Evolutionary conservation across 1,140 invertebrate species (phyloP).

Genomic region (Eubasilissa regina): DNA sequence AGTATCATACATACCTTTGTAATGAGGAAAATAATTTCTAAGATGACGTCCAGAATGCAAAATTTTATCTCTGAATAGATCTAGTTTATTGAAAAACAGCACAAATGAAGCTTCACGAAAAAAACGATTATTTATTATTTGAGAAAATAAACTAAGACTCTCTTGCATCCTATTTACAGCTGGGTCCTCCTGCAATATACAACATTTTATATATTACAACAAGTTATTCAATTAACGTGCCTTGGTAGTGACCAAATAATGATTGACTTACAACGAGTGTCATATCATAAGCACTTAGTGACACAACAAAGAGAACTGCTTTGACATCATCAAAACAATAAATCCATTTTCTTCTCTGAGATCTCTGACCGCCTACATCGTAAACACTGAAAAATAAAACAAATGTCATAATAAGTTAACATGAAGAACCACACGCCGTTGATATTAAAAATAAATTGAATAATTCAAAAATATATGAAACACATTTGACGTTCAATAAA

Average conservation of each 20-base stretch:
- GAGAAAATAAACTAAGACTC: conserved; percentile 76
- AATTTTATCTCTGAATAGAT: conserved; percentile 80
- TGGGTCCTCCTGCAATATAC: conserved; percentile 73
- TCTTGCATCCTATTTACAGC: conserved; percentile 78
- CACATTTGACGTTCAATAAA: too few relatives aligned
- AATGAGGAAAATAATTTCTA: conserved; percentile 75
- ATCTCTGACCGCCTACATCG: conserved; percentile 81
- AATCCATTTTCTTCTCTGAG: conserved; percentile 84
- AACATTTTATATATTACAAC: not conserved
- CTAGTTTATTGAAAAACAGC: conserved; percentile 82
- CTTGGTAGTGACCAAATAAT: not conserved
- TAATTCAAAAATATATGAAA: too few relatives aligned
- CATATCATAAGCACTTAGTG: conserved; percentile 80
- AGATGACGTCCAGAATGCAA: conserved; percentile 76
- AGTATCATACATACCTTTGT: conserved; percentile 72
- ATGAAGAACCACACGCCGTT: too few relatives aligned
- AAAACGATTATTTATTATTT: conserved; percentile 79
- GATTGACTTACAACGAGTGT: conserved; percentile 69
- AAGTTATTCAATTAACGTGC: not conserved
- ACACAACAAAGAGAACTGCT: conserved; percentile 78
- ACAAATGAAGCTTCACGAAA: conserved; percentile 78
- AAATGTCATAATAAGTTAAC: not conserved
- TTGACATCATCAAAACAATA: conserved; percentile 81
- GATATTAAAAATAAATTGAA: too few relatives aligned
- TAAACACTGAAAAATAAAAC: conserved; percentile 72